These are phyloP conservation scores for Chaetophractus vellerosus DNA, from an alignment of 2,797 vertebrate genomes.

Conservation along the genomic window DNA sequence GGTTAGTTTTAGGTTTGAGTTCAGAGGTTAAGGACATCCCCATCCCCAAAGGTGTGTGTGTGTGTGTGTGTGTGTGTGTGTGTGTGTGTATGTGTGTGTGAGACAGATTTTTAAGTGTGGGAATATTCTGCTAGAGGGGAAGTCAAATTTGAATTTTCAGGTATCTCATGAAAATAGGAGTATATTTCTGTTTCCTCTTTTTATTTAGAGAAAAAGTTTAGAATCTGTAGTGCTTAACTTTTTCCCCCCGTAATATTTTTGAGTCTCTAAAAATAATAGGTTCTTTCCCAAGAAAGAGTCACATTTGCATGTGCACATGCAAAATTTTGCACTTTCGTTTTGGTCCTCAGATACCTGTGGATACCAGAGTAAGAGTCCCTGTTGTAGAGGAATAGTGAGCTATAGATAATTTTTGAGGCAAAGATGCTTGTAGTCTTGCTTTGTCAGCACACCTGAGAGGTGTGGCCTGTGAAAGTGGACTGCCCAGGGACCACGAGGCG, in stretches of 20 bases:
- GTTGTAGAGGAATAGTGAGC: neutral
- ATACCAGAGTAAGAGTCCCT: neutral
- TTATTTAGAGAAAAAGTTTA: neutral
- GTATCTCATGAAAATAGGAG: neutral
- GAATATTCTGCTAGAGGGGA: neutral
- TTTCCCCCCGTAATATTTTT: neutral
- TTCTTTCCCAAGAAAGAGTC: constrained; percentile 4
- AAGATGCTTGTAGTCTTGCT: neutral
- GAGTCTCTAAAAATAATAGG: neutral
- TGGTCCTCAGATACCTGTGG: neutral
- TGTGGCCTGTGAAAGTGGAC: neutral
- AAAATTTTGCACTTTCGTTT: neutral
- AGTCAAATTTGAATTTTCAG: neutral
- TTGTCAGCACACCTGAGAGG: neutral
- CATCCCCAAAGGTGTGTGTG: neutral
- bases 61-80: neutral
- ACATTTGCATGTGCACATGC: neutral
- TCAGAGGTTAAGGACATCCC: neutral
- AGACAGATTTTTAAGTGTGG: neutral
- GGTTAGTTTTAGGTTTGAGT: constrained; percentile 13
- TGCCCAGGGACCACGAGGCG: neutral
- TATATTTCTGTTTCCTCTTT: constrained; percentile 11
- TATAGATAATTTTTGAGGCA: neutral
- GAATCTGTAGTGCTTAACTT: constrained; percentile 5
- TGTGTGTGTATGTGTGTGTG: neutral